Base-by-base conservation (phyloP, 2,797 vertebrate species). In the Parauchenoglanis ngamensis region DNA sequence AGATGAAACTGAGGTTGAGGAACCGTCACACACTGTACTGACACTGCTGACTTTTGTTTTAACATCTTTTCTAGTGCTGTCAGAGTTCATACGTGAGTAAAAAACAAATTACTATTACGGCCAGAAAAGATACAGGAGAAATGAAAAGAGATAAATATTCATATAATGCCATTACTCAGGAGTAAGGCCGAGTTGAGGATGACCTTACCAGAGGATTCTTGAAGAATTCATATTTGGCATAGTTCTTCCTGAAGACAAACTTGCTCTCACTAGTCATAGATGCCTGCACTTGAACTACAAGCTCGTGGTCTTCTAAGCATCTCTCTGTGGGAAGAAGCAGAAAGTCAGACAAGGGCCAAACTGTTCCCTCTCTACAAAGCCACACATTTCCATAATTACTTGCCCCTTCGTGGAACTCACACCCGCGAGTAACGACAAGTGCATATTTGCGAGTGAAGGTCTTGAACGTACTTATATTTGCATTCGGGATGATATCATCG, bases 211-310 rank as follows among this genome's bases (percentile, higher is more conserved):
- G 90, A 31, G 98, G 98, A 93, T 97, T 98, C 95, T 97, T 99
- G 94, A 99, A 99, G 94, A 99, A 99, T 96, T 99, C 98, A 0
- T 99, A 99, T 96, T 99, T 99, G 93, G 97, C 98, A 89, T 99
- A 99, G 95, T 99, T 99, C 96, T 99, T 99, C 94, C 98, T 97
- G 96, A 99, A 99, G 90, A 99, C 94, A 94, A 99, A 97, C 95
- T 96, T 97, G 88, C 98, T 97, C 89, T 99, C 98, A 28, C 95
- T 97, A 92, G 93, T 96, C 98, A 99, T 98, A 80, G 96, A 96
- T 21, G 96, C 94, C 90, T 99, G 98, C 35, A 99, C 97, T 93
- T 98, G 98, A 87, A 95, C 96, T 94, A 99, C 97, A 88, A 97
- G 92, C 92, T 99, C 98, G 25, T 99, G 98, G 94, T 99, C 98